Conservation (phyloP, 1,140 invertebrate species). For the Mamestra configurata region DNA sequence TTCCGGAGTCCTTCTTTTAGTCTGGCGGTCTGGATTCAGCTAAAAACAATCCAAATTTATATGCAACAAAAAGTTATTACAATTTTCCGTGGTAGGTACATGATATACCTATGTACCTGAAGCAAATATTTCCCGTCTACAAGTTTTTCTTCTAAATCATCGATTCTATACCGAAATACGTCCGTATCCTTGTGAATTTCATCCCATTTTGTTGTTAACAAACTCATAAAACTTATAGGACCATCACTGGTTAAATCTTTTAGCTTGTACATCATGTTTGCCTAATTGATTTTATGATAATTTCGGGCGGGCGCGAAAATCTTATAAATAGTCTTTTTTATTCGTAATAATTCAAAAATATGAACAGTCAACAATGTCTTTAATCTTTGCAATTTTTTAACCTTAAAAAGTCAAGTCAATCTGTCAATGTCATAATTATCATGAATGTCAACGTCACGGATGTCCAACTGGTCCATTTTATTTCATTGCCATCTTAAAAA, state of each 20-base stretch:
- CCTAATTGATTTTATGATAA: neutral
- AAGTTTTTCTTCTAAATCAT: slow-evolving; percentile 67
- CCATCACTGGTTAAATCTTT: slow-evolving; percentile 9
- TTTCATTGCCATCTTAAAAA: too few relatives aligned
- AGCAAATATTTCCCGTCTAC: slow-evolving; percentile 72
- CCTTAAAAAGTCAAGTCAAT: too few relatives aligned
- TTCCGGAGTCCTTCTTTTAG: slow-evolving; percentile 89
- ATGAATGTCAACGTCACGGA: too few relatives aligned
- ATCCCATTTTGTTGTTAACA: slow-evolving; percentile 70
- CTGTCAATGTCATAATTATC: too few relatives aligned
- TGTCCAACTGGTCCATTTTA: too few relatives aligned
- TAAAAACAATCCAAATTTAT: slow-evolving; percentile 80
- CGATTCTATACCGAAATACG: slow-evolving; percentile 78
- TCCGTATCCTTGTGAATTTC: slow-evolving; percentile 63
- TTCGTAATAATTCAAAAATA: too few relatives aligned
- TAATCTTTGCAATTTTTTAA: too few relatives aligned
- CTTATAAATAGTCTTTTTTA: neutral
- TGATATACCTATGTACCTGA: slow-evolving; percentile 60
- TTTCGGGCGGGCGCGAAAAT: neutral
- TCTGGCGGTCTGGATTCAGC: slow-evolving; percentile 90
- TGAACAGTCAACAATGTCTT: too few relatives aligned
- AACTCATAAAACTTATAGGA: slow-evolving; percentile 52
- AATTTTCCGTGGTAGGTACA: too few relatives aligned
- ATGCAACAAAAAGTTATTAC: too few relatives aligned
- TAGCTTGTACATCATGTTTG: slow-evolving; percentile 41